Conservation (phyloP, 1,140 invertebrate genomes). For the Conopomorpha cramerella region DNA sequence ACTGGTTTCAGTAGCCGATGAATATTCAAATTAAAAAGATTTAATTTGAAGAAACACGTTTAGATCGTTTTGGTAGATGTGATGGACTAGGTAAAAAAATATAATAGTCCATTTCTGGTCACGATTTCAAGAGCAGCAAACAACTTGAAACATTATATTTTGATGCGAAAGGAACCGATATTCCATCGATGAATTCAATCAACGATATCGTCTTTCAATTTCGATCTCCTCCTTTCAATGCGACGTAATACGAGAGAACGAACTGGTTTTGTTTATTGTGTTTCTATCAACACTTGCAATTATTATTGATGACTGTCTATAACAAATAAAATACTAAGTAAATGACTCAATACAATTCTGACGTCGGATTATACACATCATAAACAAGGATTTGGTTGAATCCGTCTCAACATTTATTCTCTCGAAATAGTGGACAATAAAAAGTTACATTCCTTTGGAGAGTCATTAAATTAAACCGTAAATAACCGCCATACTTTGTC, state of each 20-base stretch:
- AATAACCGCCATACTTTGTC: conserved; percentile 33
- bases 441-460: conserved; percentile 19
- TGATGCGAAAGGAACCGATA: background rate
- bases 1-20: no score
- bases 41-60: background rate
- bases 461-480: conserved; percentile 37
- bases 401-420: no score
- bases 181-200: conserved; percentile 12
- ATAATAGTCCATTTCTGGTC: no score
- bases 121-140: no score
- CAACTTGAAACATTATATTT: conserved; percentile 4
- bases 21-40: conserved; percentile 4
- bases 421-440: conserved; percentile 37
- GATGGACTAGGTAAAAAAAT: conserved; percentile 6
- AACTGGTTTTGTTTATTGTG: no score
- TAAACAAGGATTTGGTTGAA: no score
- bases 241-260: no score
- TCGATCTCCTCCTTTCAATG: no score
- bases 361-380: no score
- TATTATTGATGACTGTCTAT: conserved; percentile 33
- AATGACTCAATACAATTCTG: no score
- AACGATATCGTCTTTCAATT: conserved; percentile 9
- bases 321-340: no score
- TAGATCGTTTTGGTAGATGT: background rate
- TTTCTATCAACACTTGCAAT: no score